Conservation (phyloP, 2,113 vertebrate species). For the Microcebus lehilahytsara region DNA sequence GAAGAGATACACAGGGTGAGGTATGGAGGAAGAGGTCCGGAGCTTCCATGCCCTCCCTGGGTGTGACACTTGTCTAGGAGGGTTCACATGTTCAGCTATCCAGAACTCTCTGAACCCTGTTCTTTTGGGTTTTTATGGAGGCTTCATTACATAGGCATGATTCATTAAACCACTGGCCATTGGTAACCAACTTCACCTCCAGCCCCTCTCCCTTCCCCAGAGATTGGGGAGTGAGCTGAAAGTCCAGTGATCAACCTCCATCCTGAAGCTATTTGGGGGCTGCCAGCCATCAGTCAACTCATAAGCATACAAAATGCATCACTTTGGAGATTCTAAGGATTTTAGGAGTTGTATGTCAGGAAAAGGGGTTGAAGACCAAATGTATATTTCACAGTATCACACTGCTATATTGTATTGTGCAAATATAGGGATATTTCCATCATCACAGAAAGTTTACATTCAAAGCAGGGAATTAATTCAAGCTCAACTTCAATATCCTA, state of each 20-base stretch:
- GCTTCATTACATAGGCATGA: neutral
- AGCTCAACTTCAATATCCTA: neutral
- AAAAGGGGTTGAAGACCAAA: neutral
- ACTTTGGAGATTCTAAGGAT: neutral
- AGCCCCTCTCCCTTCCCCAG: neutral
- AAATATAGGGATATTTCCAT: neutral
- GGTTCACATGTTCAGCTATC: neutral
- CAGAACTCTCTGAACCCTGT: neutral
- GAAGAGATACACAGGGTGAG: neutral
- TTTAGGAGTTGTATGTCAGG: neutral
- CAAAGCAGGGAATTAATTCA: neutral
- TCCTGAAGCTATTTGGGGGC: neutral
- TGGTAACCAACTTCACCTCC: neutral
- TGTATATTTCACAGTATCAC: neutral
- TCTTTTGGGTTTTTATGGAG: neutral
- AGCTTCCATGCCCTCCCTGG: neutral
- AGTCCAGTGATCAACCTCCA: neutral
- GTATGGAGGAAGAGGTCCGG: neutral
- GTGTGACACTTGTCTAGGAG: neutral
- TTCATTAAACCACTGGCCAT: neutral
- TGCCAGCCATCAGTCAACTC: neutral
- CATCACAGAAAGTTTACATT: neutral
- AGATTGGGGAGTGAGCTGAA: neutral
- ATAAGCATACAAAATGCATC: neutral
- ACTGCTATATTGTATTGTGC: neutral